Evolutionary conservation across 1,140 invertebrate species (phyloP), one percentile per base, ranked within the genome.

Genomic region (Drosophila mauritiana): DNA sequence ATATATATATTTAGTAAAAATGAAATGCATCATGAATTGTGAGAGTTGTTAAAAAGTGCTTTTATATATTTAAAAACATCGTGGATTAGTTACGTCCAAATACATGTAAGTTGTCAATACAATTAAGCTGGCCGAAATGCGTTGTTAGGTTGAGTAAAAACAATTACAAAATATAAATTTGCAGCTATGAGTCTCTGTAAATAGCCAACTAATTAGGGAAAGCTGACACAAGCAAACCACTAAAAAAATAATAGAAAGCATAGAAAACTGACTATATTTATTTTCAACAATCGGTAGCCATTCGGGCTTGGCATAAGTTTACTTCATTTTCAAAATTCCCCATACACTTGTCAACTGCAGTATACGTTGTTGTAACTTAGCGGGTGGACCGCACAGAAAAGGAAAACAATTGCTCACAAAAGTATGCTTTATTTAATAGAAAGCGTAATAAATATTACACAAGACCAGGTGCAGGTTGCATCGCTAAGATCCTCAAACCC

Each of bases 391-490:
- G 62, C 59, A 43, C 39, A 52, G 43, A 27, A 72, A 54, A 36
- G 31, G 36, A 49, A 64, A 55, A 80, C 55, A 59, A 63, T 53
- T 36, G n/a, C 81, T 42, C 67, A 48, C 53, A 84, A 62, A 85
- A 62, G 67, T 69, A 80, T 73, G 72, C 83, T 70, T 59, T 78
- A 88, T 88, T 88, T 89, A 77, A 62, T 80, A 78, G 76, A 88
- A 79, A 89, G 83, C 76, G 62, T 69, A 88, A 88, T 88, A 88
- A 88, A 89, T 88, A 89, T 89, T 88, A 65, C 68, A 88, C 83
- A 89, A 89, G 80, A 81, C 45, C 84, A 84, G 80, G 84, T 89
- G 82, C 69, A 54, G 67, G 37, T 27, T 68, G 40, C 37, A 45
- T 37, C 20, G 37, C 48, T 36, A 36, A 68, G 64, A 45, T 69